These are phyloP conservation scores for Ianthella basta DNA, from an alignment of 37 sponge, comb jelly and placozoan species.

Conservation along the genomic window DNA sequence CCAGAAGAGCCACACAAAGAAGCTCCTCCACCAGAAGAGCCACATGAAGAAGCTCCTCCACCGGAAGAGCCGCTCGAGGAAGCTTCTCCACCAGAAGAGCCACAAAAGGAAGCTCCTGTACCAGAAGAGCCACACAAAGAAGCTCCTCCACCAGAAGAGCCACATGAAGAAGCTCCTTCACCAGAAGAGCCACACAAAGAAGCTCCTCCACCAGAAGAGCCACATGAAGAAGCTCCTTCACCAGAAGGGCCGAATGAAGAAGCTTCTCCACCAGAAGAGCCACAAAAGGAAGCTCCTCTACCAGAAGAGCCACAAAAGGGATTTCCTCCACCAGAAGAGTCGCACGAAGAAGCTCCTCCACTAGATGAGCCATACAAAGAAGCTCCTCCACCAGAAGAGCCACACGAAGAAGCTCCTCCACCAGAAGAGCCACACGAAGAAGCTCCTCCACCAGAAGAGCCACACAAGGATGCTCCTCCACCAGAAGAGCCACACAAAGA, in stretches of 20 bases:
- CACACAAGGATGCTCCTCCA: no score
- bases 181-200: not conserved
- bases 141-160: slow-evolving; percentile 1
- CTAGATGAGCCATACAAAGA: not conserved
- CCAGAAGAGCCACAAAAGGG: not conserved
- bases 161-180: not conserved
- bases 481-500: no score
- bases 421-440: no score
- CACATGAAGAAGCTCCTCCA: not conserved
- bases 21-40: not conserved
- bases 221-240: not conserved
- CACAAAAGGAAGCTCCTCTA: not conserved
- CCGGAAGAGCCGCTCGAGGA: not conserved
- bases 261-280: not conserved
- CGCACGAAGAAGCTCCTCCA: not conserved
- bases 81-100: not conserved
- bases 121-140: not conserved
- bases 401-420: no score
- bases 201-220: not conserved
- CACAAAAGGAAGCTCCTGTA: not conserved
- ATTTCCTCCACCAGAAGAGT: not conserved
- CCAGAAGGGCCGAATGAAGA: not conserved
- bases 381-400: no score
- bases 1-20: no score
- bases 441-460: no score